These are phyloP conservation scores for Trichonephila clavata DNA, from an alignment of 1,140 invertebrate genomes.

Conservation along the genomic window DNA sequence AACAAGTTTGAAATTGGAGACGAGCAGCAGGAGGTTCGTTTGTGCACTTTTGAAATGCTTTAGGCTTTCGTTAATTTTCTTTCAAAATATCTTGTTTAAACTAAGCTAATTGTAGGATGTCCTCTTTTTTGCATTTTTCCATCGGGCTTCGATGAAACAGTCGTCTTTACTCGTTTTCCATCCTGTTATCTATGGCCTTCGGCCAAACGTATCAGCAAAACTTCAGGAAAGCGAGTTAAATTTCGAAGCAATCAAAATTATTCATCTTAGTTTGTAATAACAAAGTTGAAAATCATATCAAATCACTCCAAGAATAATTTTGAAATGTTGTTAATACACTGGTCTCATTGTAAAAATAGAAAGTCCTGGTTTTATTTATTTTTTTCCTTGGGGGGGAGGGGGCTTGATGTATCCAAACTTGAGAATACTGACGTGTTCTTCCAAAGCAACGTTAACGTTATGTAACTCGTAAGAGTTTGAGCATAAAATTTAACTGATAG, in stretches of 20 bases:
- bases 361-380: too few relatives aligned
- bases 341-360: background rate
- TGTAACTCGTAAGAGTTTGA: too few relatives aligned
- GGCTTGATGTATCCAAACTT: too few relatives aligned
- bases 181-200: constrained; percentile 40
- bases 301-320: background rate
- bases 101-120: constrained; percentile 66
- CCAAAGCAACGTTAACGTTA: too few relatives aligned
- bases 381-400: too few relatives aligned
- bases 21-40: constrained; percentile 7
- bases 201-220: constrained; percentile 37
- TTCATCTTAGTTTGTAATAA: constrained; percentile 18
- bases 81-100: constrained; percentile 66
- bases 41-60: background rate
- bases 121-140: constrained; percentile 35
- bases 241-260: constrained; percentile 39
- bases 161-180: constrained; percentile 11
- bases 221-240: background rate
- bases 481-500: too few relatives aligned
- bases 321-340: background rate
- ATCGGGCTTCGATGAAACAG: background rate
- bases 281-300: constrained; percentile 30
- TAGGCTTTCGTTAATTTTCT: constrained; percentile 71
- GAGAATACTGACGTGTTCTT: too few relatives aligned
- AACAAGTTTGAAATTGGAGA: constrained; percentile 45